Evolutionary conservation across 1,140 invertebrate genomes (phyloP), one percentile per base, ranked within the genome.

Genomic region (Drosophila busckii): DNA sequence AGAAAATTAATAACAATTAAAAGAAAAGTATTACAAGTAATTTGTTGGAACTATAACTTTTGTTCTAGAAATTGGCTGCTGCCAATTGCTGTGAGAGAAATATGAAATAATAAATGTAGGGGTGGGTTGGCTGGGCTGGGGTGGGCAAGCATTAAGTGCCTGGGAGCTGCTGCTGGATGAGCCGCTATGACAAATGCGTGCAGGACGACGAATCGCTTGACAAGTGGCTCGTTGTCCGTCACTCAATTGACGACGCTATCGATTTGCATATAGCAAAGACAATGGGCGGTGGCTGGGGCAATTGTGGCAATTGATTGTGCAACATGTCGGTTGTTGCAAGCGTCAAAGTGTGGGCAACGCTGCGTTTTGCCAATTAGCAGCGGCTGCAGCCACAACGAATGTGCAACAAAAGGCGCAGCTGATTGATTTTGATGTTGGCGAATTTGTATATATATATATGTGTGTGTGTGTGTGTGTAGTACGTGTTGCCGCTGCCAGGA

Each of bases 401-500:
- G 52, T 20, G 29, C 22, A 58, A 58, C 54, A 49, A 58, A 58
- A 25, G 37, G 41, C 32, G 16, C 22, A 41, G 26, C 55, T 59
- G 55, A 59, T 59, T 46, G 50, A 61, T 55, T 55, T 55, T 54
- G 26, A 41, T 54, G 50, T 45, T 45, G 29, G 9, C 37, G 22
- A 40, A 40, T 40, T 31, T 48, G 56, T n/a, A n/a, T n/a, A n/a
- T n/a, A n/a, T n/a, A n/a, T n/a, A n/a, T n/a, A n/a, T n/a, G n/a
- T n/a, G n/a, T n/a, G n/a, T n/a, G n/a, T n/a, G n/a, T n/a, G 16
- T 17, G n/a, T 29, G 2, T 10, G 12, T 52, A 42, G 66, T 45
- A 70, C 68, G 70, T 75, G 70, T 69, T 73, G 50, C 69, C 41
- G 52, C 48, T 70, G 68, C 13, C 56, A 41, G 12, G 16, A 19